Evolutionary conservation across 2,113 vertebrate genomes (phyloP), one percentile per base, ranked within the genome.

Genomic region (Hippocampus comes): DNA sequence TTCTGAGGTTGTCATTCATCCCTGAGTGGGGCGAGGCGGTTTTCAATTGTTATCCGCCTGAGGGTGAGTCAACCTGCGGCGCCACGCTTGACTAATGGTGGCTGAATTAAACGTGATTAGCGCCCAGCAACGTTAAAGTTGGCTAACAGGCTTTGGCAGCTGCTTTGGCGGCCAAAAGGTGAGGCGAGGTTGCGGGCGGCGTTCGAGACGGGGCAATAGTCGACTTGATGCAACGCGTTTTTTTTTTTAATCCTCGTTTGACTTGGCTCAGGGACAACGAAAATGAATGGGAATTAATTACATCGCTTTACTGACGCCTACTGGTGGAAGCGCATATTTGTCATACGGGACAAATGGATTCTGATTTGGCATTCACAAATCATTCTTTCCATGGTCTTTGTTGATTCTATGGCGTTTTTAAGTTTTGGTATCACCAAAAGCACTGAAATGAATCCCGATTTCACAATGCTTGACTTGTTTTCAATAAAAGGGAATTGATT

Each of bases 1-100:
- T 61, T 61, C 8, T 18, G 25, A 17, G 7, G 59, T 23, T 72
- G 30, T 7, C 23, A n/a, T 48, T 78, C 49, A 80, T 63, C 55
- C n/a, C n/a, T 64, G 63, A 55, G 38, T 59, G 43, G 76, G 51
- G 79, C 79, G 73, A 48, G 78, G 61, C 27, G 72, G 87, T 88
- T 90, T 91, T 91, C 88, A 79, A 88, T 89, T 88, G 79, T 85
- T 85, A 85, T 90, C 85, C 87, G 81, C 49, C 71, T 81, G 59
- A 4, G 64, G 20, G 23, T 91, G 90, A 91, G 78, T 91, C 86
- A 91, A 2, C 21, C 9, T 53, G 66, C 17, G 17, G 42, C 34
- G 21, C 55, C 71, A 27, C 60, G 49, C 69, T 41, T 27, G 20
- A 55, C 68, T 82, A 81, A 82, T 83, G 70, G 53, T 76, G 3